phyloP scores from a whole-genome alignment of 2,888 invertebrate genomes.

The Oegoconia quadripuncta region DNA sequence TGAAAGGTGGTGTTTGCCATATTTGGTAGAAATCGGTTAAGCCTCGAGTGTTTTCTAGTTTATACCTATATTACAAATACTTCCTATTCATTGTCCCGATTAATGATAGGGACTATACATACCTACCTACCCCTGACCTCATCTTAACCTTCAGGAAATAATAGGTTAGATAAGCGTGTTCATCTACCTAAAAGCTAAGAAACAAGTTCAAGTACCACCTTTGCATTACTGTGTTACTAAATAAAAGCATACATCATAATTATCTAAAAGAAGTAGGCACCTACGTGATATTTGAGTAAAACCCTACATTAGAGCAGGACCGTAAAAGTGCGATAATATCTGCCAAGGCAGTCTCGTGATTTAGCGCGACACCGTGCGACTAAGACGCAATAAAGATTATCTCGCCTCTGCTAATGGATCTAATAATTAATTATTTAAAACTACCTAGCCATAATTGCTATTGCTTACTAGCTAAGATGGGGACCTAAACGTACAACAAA shows the following conservation, averaged over 20 bases:
- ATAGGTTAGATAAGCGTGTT: too few species aligned
- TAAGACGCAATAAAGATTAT: conserved; percentile 65
- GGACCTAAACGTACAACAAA: too few species aligned
- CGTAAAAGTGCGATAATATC: conserved; percentile 41
- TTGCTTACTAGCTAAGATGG: not conserved
- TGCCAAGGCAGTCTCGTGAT: conserved; percentile 38
- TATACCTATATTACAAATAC: too few species aligned
- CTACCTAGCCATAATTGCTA: conserved; percentile 23
- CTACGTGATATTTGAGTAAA: conserved; percentile 52
- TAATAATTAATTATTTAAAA: conserved; percentile 63
- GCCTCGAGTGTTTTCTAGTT: too few species aligned
- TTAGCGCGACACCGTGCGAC: conserved; percentile 43
- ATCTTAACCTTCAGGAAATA: too few species aligned
- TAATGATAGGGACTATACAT: too few species aligned
- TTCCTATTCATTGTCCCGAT: too few species aligned
- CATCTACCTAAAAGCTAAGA: too few species aligned
- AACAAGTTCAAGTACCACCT: conserved; percentile 3
- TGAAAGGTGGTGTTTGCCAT: too few species aligned
- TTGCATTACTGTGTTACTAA: conserved; percentile 18
- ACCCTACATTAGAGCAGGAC: conserved; percentile 39
- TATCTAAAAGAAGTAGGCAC: conserved; percentile 39
- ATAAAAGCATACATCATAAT: conserved; percentile 34
- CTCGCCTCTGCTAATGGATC: conserved; percentile 53
- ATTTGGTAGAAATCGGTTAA: too few species aligned
- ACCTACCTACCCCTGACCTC: too few species aligned